These are phyloP conservation scores for Tetramorium simillimum DNA, from an alignment of 1,140 invertebrate genomes.

Conservation along the genomic window DNA sequence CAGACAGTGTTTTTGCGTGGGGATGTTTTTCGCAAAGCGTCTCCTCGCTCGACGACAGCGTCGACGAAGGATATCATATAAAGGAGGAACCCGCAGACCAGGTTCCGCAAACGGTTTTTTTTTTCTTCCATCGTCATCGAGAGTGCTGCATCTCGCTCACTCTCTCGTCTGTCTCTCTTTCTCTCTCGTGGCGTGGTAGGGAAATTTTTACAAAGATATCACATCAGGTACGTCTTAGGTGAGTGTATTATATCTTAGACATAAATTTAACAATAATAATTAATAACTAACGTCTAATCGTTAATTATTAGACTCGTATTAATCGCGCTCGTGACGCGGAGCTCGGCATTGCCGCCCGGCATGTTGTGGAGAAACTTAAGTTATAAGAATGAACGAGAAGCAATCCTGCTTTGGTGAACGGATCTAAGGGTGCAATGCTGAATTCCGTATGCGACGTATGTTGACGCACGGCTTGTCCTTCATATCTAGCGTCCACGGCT, in stretches of 20 bases:
- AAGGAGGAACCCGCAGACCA: not conserved
- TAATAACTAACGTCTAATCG: conserved; percentile 78
- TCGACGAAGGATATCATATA: conserved; percentile 13
- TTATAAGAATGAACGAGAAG: not conserved
- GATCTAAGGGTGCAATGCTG: conserved; percentile 24
- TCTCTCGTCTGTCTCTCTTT: not conserved
- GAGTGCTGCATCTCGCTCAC: not conserved
- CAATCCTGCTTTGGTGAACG: not conserved
- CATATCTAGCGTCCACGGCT: conserved; percentile 1
- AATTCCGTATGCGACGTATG: conserved; percentile 32
- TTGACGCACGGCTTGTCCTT: conserved; percentile 58
- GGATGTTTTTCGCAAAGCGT: conserved; percentile 41
- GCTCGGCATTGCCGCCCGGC: conserved; percentile 18
- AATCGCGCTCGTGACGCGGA: conserved; percentile 20
- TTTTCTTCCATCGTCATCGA: conserved; percentile 31
- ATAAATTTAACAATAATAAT: conserved; percentile 80
- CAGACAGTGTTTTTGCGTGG: conserved; percentile 17
- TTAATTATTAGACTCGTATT: conserved; percentile 72
- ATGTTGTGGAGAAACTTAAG: not conserved
- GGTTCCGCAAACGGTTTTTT: conserved; percentile 17
- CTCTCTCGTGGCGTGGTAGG: conserved; percentile 47
- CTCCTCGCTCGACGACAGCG: conserved; percentile 38
- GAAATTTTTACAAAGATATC: conserved; percentile 78
- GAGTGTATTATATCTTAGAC: conserved; percentile 80
- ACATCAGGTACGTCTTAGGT: conserved; percentile 78